Base-by-base conservation (phyloP, 2,888 invertebrate species). In the Lasioglossum villosulum region DNA sequence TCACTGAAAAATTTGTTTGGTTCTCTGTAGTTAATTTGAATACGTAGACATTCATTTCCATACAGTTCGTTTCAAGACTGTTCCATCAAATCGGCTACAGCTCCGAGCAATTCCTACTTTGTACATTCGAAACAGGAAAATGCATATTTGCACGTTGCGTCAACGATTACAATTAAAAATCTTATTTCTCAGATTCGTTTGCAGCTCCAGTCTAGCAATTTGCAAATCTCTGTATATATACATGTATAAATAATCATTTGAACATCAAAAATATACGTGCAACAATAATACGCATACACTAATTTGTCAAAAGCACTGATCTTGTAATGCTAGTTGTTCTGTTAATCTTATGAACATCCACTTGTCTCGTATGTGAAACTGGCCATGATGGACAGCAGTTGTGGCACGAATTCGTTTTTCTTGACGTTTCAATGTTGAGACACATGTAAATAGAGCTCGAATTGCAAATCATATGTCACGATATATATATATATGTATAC, bases 381-480 rank as follows among this genome's bases (percentile, higher is more conserved):
- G 68, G 52, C 72, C 78, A 76, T 59, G 72, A 77, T 76, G 59
- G 77, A 75, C 72, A 70, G 79, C 80, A 80, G 74, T 52, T 37
- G 72, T 72, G 72, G 68, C 74, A 74, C 78, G 76, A 86, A 83
- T 66, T 70, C 48, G 84, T 78, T 77, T 86, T 84, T 78, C 74
- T 48, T 79, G 52, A 37, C n/a, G 77, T 66, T 56, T 88, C 48
- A 59, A 39, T 63, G 42, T 80, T 48, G 8, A 78, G 70, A 63
- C 72, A 63, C 75, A 30, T 52, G 34, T 73, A 79, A 81, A 86
- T 76, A 83, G 75, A 83, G 45, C 42, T 77, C 45, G 52, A 70
- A 75, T 86, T 82, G 72, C 77, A 84, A 86, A 87, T 82, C 76
- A 77, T 66, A 79, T 84, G 83, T 80, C 77, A 86, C 63, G 56